Conservation (phyloP, 2,113 vertebrate species). For the Morphnarchus princeps region DNA sequence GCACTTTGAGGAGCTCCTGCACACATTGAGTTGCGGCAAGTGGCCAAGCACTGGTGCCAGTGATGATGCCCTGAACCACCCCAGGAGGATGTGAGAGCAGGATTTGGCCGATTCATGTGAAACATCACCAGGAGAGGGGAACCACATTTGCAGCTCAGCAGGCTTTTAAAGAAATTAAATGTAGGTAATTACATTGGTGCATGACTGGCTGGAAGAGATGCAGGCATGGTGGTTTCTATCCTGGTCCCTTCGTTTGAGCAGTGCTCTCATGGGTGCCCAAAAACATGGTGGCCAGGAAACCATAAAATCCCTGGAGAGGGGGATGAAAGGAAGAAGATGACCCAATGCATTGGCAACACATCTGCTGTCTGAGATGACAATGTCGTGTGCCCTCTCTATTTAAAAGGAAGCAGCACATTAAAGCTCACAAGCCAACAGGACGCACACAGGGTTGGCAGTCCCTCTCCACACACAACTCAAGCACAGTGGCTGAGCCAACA, state of each 20-base stretch:
- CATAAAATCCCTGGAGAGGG: neutral
- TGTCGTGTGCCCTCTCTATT: accelerated
- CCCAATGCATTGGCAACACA: neutral
- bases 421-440: neutral
- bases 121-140: neutral
- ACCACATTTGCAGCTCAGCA: neutral
- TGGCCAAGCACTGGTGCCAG: neutral
- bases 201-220: neutral
- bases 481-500: neutral
- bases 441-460: accelerated
- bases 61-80: neutral
- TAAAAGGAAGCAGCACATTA: neutral
- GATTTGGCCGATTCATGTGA: neutral
- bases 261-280: neutral
- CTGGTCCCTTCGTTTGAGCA: neutral
- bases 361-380: neutral
- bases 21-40: neutral
- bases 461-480: neutral
- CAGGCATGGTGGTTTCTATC: neutral
- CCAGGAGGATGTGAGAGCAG: neutral
- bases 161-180: neutral
- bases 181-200: neutral
- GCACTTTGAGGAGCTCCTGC: neutral
- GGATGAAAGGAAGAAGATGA: neutral
- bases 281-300: accelerated